phyloP scores from a whole-genome alignment of 2,113 vertebrate species.

The Silurus asotus region DNA sequence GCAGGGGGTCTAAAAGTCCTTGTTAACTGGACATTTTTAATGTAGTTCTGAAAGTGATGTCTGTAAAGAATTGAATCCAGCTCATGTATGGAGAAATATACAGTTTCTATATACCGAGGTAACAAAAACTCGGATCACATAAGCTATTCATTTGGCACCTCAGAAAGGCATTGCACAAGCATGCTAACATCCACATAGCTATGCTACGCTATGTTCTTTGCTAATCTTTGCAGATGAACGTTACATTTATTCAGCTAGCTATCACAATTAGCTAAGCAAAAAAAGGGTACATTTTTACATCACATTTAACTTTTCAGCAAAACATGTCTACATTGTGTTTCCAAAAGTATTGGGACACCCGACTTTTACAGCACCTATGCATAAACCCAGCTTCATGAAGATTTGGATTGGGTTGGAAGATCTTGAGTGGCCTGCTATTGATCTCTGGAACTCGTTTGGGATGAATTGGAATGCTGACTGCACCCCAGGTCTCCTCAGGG shows the following conservation, averaged over 20 bases:
- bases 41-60: not conserved
- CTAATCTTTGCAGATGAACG: not conserved
- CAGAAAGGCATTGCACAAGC: not conserved
- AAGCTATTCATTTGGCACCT: not conserved
- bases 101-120: not conserved
- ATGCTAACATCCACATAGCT: not conserved
- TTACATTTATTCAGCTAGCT: not conserved
- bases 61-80: not conserved
- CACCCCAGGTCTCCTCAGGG: no score
- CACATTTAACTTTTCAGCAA: not conserved
- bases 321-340: not conserved
- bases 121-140: not conserved
- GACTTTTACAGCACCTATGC: no score
- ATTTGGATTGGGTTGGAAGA: no score
- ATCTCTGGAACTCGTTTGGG: no score
- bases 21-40: no score
- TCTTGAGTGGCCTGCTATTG: no score
- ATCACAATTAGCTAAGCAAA: not conserved
- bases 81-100: not conserved
- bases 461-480: no score
- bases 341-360: no score
- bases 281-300: not conserved
- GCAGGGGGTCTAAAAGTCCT: not conserved
- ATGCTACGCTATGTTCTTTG: not conserved
- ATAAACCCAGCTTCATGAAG: no score